phyloP scores from a whole-genome alignment of 2,113 vertebrate genomes.

The Oncorhynchus clarkii region DNA sequence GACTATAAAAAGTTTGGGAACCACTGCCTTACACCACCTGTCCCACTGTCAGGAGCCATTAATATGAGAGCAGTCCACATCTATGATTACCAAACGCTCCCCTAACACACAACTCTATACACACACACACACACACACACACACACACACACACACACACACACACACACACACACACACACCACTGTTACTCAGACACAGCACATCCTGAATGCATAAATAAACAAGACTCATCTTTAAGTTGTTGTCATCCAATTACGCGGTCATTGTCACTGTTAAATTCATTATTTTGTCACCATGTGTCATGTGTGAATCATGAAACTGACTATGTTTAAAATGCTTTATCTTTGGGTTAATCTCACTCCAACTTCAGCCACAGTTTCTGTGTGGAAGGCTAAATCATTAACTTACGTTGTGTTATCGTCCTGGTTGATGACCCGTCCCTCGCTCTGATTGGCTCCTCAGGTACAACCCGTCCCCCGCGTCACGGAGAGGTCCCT shows the following conservation, averaged over 20 bases:
- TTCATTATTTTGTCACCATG: too few species aligned
- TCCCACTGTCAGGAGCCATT: conserved; percentile 51
- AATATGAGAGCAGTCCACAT: conserved; percentile 29
- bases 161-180: background rate
- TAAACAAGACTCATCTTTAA: too few species aligned
- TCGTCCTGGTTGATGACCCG: conserved; percentile 5
- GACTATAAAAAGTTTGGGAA: too few species aligned
- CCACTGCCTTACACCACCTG: conserved; percentile 3
- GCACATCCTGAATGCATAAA: too few species aligned
- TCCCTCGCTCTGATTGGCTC: conserved; percentile 26
- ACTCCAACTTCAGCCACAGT: too few species aligned
- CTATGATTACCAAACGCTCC: conserved; percentile 28
- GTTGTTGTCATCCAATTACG: too few species aligned
- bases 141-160: background rate
- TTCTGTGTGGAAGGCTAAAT: too few species aligned
- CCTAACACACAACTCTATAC: background rate
- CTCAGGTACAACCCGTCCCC: conserved; percentile 92
- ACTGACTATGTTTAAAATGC: too few species aligned
- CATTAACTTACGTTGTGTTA: too few species aligned
- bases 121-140: background rate
- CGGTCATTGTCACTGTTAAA: too few species aligned
- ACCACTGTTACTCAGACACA: background rate
- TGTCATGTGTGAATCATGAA: too few species aligned
- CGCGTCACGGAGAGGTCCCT: conserved; percentile 92
- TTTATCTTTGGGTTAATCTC: too few species aligned